A percentile compares a stretch with the other conserved stretches of the same genome.
Conservation (phyloP, 2,888 invertebrate species). For the Drosophila sordidula region DNA sequence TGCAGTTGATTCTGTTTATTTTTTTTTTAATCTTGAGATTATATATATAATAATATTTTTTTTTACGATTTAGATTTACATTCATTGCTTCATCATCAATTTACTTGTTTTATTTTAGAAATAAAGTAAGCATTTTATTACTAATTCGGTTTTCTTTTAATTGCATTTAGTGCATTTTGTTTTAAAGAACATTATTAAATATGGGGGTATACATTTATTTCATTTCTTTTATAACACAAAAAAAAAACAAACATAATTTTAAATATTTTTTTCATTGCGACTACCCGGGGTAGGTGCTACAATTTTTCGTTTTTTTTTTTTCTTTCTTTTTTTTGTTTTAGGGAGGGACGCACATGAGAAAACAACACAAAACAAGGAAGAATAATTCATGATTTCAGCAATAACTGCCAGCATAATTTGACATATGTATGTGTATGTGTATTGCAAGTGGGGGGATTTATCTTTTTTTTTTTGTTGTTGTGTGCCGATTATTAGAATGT, state of each 20-base stretch:
- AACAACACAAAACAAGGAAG: constrained; percentile 65
- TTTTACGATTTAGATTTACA: constrained; percentile 79
- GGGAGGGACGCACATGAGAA: constrained; percentile 35
- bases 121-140: constrained; percentile 81
- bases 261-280: constrained; percentile 61
- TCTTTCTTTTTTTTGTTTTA: constrained; percentile 3
- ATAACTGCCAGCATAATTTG: constrained; percentile 53
- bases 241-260: constrained; percentile 72
- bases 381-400: constrained; percentile 46
- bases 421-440: constrained; percentile 44
- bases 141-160: constrained; percentile 67
- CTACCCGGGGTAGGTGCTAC: constrained; percentile 20
- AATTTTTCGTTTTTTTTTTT: constrained; percentile 8
- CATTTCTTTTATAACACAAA: constrained; percentile 68
- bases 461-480: constrained; percentile 16
- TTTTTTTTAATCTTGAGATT: constrained; percentile 71
- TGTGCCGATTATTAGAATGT: constrained; percentile 45
- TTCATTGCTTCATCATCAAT: constrained; percentile 74
- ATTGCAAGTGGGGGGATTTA: constrained; percentile 36
- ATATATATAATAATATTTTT: constrained; percentile 63
- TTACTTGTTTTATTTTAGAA: constrained; percentile 81
- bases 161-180: constrained; percentile 72
- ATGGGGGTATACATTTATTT: constrained; percentile 56
- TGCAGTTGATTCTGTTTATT: constrained; percentile 58
- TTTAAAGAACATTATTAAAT: constrained; percentile 75